Evolutionary conservation across 2,888 invertebrate genomes (phyloP).

Genomic region (Adelognathus sp.): DNA sequence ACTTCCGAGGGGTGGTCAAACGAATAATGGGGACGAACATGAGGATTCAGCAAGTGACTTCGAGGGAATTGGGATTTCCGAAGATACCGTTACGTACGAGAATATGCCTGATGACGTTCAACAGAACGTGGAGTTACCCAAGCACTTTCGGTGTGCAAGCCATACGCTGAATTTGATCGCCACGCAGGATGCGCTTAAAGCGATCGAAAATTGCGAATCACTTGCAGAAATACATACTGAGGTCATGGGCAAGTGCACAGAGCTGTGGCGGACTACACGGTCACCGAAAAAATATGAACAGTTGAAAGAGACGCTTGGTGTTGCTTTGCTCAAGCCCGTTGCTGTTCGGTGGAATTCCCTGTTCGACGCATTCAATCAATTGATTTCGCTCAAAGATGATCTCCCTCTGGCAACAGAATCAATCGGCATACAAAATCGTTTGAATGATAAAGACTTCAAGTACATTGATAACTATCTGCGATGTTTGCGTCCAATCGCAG

Average conservation of each 20-base stretch:
- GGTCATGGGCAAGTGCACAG: neutral
- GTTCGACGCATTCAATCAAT: constrained; percentile 4
- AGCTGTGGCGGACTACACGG: neutral
- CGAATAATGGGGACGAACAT: neutral
- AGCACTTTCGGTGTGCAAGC: constrained; percentile 4
- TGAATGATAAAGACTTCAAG: neutral
- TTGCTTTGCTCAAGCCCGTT: neutral
- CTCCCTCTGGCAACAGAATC: neutral
- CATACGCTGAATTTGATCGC: constrained; percentile 11
- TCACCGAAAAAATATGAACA: constrained; percentile 10
- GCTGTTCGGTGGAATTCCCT: neutral
- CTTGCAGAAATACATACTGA: neutral
- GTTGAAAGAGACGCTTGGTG: neutral
- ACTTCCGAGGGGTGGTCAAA: too few relatives aligned
- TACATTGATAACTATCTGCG: neutral
- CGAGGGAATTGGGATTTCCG: neutral
- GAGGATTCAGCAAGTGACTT: neutral
- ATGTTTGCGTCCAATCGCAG: neutral
- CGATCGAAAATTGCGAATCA: neutral
- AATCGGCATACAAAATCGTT: neutral
- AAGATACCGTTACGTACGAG: neutral
- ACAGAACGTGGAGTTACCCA: neutral
- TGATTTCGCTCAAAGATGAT: neutral
- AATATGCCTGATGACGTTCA: neutral
- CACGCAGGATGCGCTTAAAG: neutral